Conservation (phyloP, 2,113 vertebrate species). For the Dipodomys ordii region DNA sequence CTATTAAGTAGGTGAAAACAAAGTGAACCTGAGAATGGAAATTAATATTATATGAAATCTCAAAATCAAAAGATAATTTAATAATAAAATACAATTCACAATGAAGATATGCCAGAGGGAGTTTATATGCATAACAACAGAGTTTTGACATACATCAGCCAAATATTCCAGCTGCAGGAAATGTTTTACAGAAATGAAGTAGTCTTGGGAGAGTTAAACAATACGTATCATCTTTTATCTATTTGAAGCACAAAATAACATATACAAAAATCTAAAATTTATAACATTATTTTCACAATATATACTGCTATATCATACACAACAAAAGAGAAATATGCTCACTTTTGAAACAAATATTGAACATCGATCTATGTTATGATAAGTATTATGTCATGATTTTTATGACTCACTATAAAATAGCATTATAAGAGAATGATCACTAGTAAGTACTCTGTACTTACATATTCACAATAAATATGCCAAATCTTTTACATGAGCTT, state of each 20-base stretch:
- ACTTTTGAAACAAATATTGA: not conserved
- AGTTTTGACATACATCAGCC: not conserved
- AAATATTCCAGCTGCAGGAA: slow-evolving; percentile 10
- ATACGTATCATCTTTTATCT: slow-evolving; percentile 25
- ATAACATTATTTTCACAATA: not conserved
- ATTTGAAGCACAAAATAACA: slow-evolving; percentile 31
- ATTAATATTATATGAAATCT: not conserved
- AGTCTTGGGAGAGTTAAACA: not conserved
- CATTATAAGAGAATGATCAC: not conserved
- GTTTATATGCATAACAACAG: not conserved
- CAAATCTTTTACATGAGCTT: not conserved
- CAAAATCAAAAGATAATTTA: slow-evolving; percentile 33
- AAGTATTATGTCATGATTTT: not conserved
- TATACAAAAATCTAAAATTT: slow-evolving; percentile 16
- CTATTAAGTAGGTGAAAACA: slow-evolving; percentile 25
- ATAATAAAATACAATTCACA: not conserved
- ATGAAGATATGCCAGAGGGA: not conserved
- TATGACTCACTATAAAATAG: not conserved
- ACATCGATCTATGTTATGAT: not conserved
- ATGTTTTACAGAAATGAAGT: slow-evolving; percentile 28
- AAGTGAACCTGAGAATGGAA: not conserved
- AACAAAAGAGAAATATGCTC: not conserved
- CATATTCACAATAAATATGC: not conserved
- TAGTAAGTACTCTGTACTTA: slow-evolving; percentile 5
- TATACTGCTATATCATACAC: not conserved